phyloP scores from a whole-genome alignment of 2,888 invertebrate genomes.

The Drosophila longiperda region DNA sequence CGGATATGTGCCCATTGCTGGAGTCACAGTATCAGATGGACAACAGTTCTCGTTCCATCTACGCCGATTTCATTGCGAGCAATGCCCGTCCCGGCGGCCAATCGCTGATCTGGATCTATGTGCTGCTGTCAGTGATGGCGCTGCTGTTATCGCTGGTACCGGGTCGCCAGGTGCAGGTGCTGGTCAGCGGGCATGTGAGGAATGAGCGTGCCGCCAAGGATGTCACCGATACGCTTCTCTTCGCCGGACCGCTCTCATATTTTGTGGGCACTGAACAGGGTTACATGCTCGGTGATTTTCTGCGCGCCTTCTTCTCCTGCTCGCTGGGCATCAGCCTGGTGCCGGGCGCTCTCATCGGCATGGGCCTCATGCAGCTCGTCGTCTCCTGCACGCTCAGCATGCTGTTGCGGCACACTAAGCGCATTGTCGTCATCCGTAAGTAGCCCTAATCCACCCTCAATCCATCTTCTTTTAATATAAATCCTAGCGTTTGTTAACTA shows the following conservation, averaged over 20 bases:
- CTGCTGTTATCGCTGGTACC: slow-evolving; percentile 84
- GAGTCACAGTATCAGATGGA: slow-evolving; percentile 11
- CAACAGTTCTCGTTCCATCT: slow-evolving; percentile 62
- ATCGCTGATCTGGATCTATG: slow-evolving; percentile 81
- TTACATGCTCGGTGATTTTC: slow-evolving; percentile 93
- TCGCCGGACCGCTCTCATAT: slow-evolving; percentile 91
- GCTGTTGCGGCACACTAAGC: slow-evolving; percentile 90
- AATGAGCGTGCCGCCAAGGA: slow-evolving; percentile 86
- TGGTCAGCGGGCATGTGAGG: slow-evolving; percentile 84
- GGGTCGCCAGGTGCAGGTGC: slow-evolving; percentile 78
- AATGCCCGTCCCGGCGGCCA: slow-evolving; percentile 75
- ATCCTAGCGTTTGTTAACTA: neutral
- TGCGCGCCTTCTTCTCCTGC: slow-evolving; percentile 93
- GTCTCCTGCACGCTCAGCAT: slow-evolving; percentile 93
- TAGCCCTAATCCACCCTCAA: slow-evolving; percentile 17
- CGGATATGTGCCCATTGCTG: slow-evolving; percentile 86
- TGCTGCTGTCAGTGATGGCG: slow-evolving; percentile 85
- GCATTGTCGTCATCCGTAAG: slow-evolving; percentile 90
- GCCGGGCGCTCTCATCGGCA: slow-evolving; percentile 90
- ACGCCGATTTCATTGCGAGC: slow-evolving; percentile 78
- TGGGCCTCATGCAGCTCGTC: slow-evolving; percentile 90
- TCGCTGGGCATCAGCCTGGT: slow-evolving; percentile 91
- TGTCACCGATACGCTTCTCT: slow-evolving; percentile 86
- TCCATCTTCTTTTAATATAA: neutral
- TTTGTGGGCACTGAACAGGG: slow-evolving; percentile 94